Evolutionary conservation across 1,140 invertebrate genomes (phyloP).

Genomic region (Tetramorium parvispinum): DNA sequence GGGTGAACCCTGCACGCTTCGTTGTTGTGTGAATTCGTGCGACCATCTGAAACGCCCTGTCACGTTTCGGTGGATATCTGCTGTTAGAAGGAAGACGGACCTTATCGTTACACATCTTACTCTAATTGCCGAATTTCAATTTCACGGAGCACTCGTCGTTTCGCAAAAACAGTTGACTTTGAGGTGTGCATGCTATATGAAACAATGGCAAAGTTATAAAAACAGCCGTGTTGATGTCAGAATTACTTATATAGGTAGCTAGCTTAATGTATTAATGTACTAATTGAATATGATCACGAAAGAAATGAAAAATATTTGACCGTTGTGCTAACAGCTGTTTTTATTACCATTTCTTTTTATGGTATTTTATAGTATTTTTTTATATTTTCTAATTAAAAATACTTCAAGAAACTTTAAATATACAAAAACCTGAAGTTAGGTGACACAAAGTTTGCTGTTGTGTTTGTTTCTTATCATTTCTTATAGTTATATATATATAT

Average conservation of each 20-base stretch:
- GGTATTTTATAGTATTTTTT: neutral
- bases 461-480: neutral
- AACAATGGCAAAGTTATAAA: neutral
- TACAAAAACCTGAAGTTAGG: neutral
- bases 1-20: neutral
- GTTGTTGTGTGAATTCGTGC: neutral
- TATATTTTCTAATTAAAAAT: neutral
- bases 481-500: slow-evolving; percentile 11
- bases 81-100: slow-evolving; percentile 26
- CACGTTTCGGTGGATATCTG: slow-evolving; percentile 1
- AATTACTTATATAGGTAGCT: slow-evolving; percentile 28
- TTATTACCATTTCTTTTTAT: neutral
- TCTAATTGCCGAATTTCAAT: slow-evolving; percentile 48
- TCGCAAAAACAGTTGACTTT: neutral
- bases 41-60: neutral
- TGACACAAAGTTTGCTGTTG: neutral
- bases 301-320: neutral
- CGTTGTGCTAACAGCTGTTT: neutral
- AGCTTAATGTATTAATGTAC: neutral
- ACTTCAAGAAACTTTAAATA: neutral
- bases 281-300: slow-evolving; percentile 19
- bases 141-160: slow-evolving; percentile 22
- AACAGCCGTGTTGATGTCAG: neutral
- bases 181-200: neutral
- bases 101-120: slow-evolving; percentile 13